Conservation (phyloP, 2,113 vertebrate species). For the Rafetus swinhoei region DNA sequence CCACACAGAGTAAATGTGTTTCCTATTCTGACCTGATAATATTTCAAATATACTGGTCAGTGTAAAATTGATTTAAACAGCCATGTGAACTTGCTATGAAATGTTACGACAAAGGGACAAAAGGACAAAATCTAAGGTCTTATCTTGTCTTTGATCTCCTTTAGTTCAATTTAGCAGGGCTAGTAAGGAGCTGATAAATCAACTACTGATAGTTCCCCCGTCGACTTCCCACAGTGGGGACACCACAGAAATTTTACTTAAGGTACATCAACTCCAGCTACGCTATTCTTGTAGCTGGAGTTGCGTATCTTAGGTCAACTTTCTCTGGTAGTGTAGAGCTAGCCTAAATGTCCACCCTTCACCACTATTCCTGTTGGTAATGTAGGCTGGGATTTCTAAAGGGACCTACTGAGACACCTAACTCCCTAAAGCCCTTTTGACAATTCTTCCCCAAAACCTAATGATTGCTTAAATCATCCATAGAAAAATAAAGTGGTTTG, state of each 20-base stretch:
- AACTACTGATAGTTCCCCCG: no score
- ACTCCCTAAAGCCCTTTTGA: background rate
- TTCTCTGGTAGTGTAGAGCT: no score
- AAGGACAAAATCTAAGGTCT: background rate
- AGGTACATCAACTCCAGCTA: no score
- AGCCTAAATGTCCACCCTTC: background rate
- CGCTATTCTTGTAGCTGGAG: no score
- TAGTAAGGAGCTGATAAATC: no score
- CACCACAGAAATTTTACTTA: no score
- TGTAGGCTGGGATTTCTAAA: background rate
- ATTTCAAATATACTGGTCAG: rapidly evolving
- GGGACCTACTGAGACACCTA: background rate
- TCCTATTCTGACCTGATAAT: background rate
- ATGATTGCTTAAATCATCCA: background rate
- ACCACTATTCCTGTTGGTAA: rapidly evolving
- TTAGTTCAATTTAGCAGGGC: no score
- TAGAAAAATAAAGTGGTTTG: background rate
- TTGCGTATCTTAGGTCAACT: no score
- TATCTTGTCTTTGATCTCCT: no score
- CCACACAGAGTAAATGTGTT: rapidly evolving
- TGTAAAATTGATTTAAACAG: background rate
- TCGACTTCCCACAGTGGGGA: no score
- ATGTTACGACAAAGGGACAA: background rate
- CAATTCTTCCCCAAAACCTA: background rate
- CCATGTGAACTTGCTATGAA: background rate